A percentile compares a stretch with the other conserved stretches of the same genome.
These are phyloP conservation scores for Harpagoxenus sublaevis DNA, from an alignment of 2,888 invertebrate genomes.

Conservation along the genomic window DNA sequence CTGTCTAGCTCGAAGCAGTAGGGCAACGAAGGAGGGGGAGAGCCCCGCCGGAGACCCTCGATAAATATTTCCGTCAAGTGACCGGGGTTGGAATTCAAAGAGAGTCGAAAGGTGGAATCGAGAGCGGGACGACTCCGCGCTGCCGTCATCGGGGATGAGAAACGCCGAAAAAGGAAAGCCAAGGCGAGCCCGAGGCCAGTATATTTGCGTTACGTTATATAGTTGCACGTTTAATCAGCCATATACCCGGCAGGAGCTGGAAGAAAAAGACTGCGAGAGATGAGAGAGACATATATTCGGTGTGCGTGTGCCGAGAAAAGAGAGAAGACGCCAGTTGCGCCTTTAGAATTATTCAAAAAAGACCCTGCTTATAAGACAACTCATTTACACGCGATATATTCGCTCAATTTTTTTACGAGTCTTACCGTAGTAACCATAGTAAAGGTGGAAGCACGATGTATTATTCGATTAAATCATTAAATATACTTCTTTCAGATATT, in stretches of 20 bases:
- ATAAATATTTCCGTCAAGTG: slow-evolving; percentile 86
- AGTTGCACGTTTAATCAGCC: slow-evolving; percentile 86
- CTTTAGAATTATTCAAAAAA: not conserved
- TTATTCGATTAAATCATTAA: not conserved
- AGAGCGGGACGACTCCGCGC: slow-evolving; percentile 76
- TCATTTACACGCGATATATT: not conserved
- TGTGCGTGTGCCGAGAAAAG: slow-evolving; percentile 17
- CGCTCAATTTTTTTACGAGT: not conserved
- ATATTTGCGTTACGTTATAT: slow-evolving; percentile 85
- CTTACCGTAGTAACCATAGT: not conserved
- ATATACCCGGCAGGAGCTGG: slow-evolving; percentile 81
- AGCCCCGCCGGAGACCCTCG: slow-evolving; percentile 78
- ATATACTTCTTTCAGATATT: not conserved
- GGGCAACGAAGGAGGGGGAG: slow-evolving; percentile 68
- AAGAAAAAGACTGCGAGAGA: slow-evolving; percentile 75
- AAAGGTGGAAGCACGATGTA: not conserved
- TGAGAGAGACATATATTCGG: slow-evolving; percentile 53
- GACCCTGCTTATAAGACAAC: not conserved
- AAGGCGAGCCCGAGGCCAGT: slow-evolving; percentile 72
- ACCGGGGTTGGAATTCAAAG: slow-evolving; percentile 84
- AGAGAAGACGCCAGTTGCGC: slow-evolving; percentile 48
- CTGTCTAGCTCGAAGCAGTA: slow-evolving; percentile 75
- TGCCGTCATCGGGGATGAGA: slow-evolving; percentile 61
- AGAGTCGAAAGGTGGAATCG: slow-evolving; percentile 84
- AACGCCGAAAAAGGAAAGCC: slow-evolving; percentile 55